Evolutionary conservation across 1,140 invertebrate genomes (phyloP).

Genomic region (Drosophila ficusphila): DNA sequence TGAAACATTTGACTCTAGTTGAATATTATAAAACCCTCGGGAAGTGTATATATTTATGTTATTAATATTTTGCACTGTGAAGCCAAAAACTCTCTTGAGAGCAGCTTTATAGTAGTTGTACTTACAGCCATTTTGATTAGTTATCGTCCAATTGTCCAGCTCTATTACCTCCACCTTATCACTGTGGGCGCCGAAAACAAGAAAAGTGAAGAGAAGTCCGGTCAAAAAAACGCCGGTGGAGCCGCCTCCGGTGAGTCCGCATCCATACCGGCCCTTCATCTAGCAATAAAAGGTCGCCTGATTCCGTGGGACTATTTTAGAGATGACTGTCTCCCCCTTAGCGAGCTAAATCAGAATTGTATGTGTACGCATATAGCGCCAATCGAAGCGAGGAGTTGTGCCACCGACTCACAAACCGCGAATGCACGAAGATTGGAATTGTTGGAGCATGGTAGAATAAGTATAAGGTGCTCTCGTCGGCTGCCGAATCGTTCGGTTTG

Average conservation of each 20-base stretch:
- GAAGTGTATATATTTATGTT: too few relatives aligned
- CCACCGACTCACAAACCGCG: slow-evolving; percentile 21
- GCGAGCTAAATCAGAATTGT: slow-evolving; percentile 7
- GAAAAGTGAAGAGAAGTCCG: slow-evolving; percentile 30
- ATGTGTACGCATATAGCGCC: not conserved
- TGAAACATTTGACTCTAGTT: too few relatives aligned
- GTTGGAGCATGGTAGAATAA: too few relatives aligned
- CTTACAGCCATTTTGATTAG: slow-evolving; percentile 75
- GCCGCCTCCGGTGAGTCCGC: not conserved
- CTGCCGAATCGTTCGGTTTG: too few relatives aligned
- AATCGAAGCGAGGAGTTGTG: not conserved
- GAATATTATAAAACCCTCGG: too few relatives aligned
- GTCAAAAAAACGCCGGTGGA: slow-evolving; percentile 9
- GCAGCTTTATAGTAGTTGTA: slow-evolving; percentile 2
- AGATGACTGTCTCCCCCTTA: slow-evolving; percentile 1
- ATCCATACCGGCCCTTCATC: slow-evolving; percentile 15
- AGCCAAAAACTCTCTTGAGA: not conserved
- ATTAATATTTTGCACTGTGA: too few relatives aligned
- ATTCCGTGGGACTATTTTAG: slow-evolving; percentile 28
- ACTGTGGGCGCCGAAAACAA: slow-evolving; percentile 7
- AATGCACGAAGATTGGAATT: slow-evolving; percentile 9
- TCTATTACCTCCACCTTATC: slow-evolving; percentile 68
- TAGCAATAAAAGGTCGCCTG: slow-evolving; percentile 1
- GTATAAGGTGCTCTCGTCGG: too few relatives aligned
- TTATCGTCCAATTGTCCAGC: slow-evolving; percentile 63